Evolutionary conservation across 2,113 vertebrate species (phyloP), one percentile per base, ranked within the genome.

Genomic region (Lamprotornis superbus): DNA sequence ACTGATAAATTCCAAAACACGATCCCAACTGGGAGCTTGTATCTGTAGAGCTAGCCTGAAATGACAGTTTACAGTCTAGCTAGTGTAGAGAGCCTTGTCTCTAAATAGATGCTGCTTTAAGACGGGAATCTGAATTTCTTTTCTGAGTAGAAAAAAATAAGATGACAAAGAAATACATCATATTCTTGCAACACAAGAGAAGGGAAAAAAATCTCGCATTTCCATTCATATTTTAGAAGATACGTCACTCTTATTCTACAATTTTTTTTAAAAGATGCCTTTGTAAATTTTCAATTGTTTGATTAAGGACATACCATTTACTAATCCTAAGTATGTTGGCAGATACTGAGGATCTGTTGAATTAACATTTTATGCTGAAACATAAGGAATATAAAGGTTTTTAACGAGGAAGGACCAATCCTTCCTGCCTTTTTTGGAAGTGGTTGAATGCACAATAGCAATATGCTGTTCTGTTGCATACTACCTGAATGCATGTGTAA

Each of bases 51-150:
- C 85, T 94, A 95, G 94, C 74, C 94, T 96, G 88, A 96, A 91
- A 93, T 85, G 85, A 93, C 42, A 92, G 53, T 71, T 85, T 90
- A 96, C 86, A 90, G 89, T 91, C 94, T 94, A 95, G 75, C 91
- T 93, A 95, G 74, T 87, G 94, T 87, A 91, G 93, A 92, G 53
- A 88, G 85, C 82, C 85, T 95, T 87, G 70, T 68, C 39, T 94
- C 95, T 96, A 92, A 84, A 94, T 82, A 95, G 95, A 60, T 95
- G 94, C 46, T 96, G 94, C 88, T 95, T 96, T 96, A 94, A 93
- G 95, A 94, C 42, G 40, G 42, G 61, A 94, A 95, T 94, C 85
- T 94, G 90, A 95, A 94, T 95, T 95, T 92, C 75, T 91, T 93
- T 85, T 95, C 88, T 90, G 82, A 93, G 75, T 90, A 77, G 90